Evolutionary conservation across 2,797 vertebrate species (phyloP).

Genomic region (Ptychadena robeensis): DNA sequence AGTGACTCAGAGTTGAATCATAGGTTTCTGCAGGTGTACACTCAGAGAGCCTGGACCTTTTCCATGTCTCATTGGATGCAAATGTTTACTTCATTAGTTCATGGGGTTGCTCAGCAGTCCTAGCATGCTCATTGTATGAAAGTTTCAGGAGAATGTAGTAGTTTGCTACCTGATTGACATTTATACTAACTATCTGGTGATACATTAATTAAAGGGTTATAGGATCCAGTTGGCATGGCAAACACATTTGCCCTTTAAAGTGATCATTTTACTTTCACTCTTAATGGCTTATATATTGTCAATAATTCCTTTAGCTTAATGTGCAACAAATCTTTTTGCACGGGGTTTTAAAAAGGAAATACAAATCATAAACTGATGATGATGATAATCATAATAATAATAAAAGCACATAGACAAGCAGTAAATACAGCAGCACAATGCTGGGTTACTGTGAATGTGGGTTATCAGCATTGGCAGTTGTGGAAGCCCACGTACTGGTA

Average conservation of each 20-base stretch:
- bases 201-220: constrained; percentile 48
- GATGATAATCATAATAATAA: neutral
- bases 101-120: constrained; percentile 75
- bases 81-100: constrained; percentile 82
- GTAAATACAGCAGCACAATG: neutral
- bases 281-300: neutral
- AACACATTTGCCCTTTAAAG: neutral
- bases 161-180: constrained; percentile 57
- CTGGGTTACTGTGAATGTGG: neutral
- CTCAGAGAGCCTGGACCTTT: constrained; percentile 74
- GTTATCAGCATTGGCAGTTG: neutral
- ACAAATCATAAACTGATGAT: neutral
- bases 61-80: constrained; percentile 76
- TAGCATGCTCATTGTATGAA: constrained; percentile 69
- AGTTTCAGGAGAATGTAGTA: constrained; percentile 35
- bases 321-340: neutral
- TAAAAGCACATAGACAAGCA: neutral
- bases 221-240: constrained; percentile 42
- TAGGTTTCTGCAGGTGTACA: constrained; percentile 79
- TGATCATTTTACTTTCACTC: neutral
- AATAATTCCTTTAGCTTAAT: neutral
- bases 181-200: constrained; percentile 59
- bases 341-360: neutral
- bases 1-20: constrained; percentile 84
- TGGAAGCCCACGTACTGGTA: neutral